Evolutionary conservation across 23 tunicate genomes (phyloP).

Genomic region (Ciona savignyi): DNA sequence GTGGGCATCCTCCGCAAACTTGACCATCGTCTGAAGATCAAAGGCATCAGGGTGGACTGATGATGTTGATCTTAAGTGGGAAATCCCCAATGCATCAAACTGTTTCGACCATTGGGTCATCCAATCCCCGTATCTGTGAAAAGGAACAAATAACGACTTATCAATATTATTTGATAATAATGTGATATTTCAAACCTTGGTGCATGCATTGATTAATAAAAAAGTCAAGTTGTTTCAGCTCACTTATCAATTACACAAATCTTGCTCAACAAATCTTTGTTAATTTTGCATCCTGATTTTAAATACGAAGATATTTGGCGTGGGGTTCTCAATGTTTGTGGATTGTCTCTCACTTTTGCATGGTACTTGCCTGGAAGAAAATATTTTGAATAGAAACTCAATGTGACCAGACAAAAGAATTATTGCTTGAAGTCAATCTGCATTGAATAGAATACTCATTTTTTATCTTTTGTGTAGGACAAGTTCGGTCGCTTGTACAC

Average conservation of each 20-base stretch:
- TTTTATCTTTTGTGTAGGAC: no score
- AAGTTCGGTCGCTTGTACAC: no score
- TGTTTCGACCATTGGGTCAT: constrained; percentile 21
- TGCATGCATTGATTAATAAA: no score
- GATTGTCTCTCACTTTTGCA: constrained; percentile 17
- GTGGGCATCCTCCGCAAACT: constrained; percentile 5
- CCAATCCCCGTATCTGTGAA: constrained; percentile 21
- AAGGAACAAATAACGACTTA: no score
- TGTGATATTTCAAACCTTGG: no score
- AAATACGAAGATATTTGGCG: constrained; percentile 4
- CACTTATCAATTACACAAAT: constrained; percentile 21
- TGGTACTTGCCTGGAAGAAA: constrained; percentile 4
- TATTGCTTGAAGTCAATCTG: no score
- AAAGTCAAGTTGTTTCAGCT: no score
- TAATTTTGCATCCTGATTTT: not conserved
- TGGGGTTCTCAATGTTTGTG: constrained; percentile 11
- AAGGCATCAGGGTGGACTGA: constrained; percentile 23
- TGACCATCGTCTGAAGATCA: constrained; percentile 3
- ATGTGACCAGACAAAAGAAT: no score
- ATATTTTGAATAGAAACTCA: no score
- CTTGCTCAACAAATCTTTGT: constrained; percentile 1
- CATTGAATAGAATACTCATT: no score
- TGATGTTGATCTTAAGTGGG: constrained; percentile 14
- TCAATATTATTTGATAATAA: no score
- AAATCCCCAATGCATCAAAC: constrained; percentile 15